A percentile compares a stretch with the other conserved stretches of the same genome.
Conservation (phyloP, 2,113 vertebrate genomes). For the Gnathonemus echidnorhynchus region DNA sequence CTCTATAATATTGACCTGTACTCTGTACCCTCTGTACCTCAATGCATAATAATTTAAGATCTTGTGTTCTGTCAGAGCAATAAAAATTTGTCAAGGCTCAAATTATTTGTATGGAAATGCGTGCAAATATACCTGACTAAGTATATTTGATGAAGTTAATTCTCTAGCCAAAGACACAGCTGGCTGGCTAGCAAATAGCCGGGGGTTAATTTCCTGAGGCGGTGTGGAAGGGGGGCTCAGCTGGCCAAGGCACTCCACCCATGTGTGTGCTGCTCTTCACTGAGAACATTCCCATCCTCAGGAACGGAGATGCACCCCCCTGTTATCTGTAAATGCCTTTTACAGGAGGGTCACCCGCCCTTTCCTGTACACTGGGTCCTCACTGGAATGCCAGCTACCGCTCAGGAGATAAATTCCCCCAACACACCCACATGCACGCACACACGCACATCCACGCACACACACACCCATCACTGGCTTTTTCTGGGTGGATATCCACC, state of each 20-base stretch:
- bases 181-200: background rate
- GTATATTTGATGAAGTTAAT: background rate
- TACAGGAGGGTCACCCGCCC: background rate
- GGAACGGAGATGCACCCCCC: background rate
- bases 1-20: background rate
- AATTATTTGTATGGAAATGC: background rate
- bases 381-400: background rate
- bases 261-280: background rate
- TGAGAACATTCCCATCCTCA: background rate
- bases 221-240: background rate
- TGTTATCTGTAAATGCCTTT: background rate
- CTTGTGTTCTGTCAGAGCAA: background rate
- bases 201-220: background rate
- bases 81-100: constrained; percentile 2
- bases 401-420: constrained; percentile 1
- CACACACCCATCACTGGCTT: background rate
- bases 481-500: constrained; percentile 10
- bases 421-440: background rate
- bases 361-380: background rate
- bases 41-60: background rate
- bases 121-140: background rate
- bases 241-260: background rate
- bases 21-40: background rate
- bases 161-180: background rate
- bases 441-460: background rate